Base-by-base conservation (phyloP, 2,113 vertebrate genomes). In the Polyodon spathula region DNA sequence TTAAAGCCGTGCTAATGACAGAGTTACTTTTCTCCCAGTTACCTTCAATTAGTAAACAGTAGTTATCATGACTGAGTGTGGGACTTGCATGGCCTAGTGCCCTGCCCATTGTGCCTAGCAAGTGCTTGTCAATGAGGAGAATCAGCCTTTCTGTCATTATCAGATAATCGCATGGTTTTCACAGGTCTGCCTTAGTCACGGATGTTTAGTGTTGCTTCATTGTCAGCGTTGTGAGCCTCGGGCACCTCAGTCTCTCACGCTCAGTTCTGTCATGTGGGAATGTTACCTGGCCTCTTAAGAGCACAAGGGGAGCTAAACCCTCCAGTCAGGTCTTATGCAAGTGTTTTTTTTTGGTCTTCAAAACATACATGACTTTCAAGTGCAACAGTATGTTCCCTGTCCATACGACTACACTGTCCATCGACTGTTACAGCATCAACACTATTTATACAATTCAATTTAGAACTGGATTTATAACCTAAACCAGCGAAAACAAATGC, bases 181-280 rank as follows among this genome's bases (percentile, higher is more conserved):
- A 57, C 42, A 63, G 62, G 37, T 56, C 54, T 46, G 40, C 14
- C 53, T 63, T 67, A 73, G 63, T 63, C 58, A 54, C 69, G 67
- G 71, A 73, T 66, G 68, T 51, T 40, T 37, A 40, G 55, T 42
- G 52, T 48, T 60, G 17, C 68, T 67, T 70, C 41, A 2, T 11
- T 61, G 37, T 63, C 54, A 8, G 44, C 55, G 17, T 51, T 7
- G 1, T 53, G 57, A 55, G 53, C 56, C 60, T 40, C 40, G 46
- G 67, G 44, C 4, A 0, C 1, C 44, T 40, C 59, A 44, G 55
- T 40, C 41, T 2, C 48, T 58, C 55, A 37, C 37, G 10, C 4
- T 6, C 42, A 50, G 46, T 9, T 42, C 46, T n/a, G 40, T 27
- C 14, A 51, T 16, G 12, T 40, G 5, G 4, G 15, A 40, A 27